Base-by-base conservation (phyloP, 23 tunicate genomes). In the Oikopleura dioica region DNA sequence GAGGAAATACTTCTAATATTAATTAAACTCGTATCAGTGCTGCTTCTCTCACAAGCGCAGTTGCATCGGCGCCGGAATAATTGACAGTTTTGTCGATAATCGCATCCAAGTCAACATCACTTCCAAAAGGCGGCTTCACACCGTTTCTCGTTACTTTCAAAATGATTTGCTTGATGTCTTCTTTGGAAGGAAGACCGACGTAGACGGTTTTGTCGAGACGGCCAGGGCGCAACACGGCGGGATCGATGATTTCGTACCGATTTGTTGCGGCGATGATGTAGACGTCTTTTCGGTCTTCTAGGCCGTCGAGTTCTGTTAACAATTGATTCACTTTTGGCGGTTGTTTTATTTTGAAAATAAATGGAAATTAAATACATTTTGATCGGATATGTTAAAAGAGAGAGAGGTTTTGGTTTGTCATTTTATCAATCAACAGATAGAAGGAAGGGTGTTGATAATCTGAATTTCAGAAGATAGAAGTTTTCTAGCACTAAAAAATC, bases 301-400 rank as follows among this genome's bases (percentile, higher is more conserved):
- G 59, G 5, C 95, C 95, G 37, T 88, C 95, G 81, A 88, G 67
- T 67, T 88, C 95, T 2, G 95, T 88, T 83, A 88, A 76, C 95
- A 88, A 84, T 59, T 88, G 95, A 50, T 88, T 88, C 0, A 80
- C 82, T 35, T 76, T n/a, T n/a, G n/a, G n/a, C n/a, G n/a, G n/a
- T n/a, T n/a, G n/a, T n/a, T n/a, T n/a, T n/a, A n/a, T n/a, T n/a
- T n/a, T n/a, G n/a, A n/a, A n/a, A n/a, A n/a, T n/a, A n/a, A n/a
- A n/a, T n/a, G n/a, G n/a, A n/a, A n/a, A n/a, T n/a, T n/a, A n/a
- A n/a, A n/a, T n/a, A n/a, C n/a, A n/a, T n/a, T n/a, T n/a, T n/a
- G n/a, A n/a, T n/a, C n/a, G n/a, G n/a, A n/a, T n/a, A n/a, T n/a
- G n/a, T n/a, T n/a, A n/a, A n/a, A n/a, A n/a, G n/a, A n/a, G n/a